A percentile compares a stretch with the other conserved stretches of the same genome.
These are phyloP conservation scores for Girardinus metallicus DNA, from an alignment of 2,797 vertebrate species.

Conservation along the genomic window DNA sequence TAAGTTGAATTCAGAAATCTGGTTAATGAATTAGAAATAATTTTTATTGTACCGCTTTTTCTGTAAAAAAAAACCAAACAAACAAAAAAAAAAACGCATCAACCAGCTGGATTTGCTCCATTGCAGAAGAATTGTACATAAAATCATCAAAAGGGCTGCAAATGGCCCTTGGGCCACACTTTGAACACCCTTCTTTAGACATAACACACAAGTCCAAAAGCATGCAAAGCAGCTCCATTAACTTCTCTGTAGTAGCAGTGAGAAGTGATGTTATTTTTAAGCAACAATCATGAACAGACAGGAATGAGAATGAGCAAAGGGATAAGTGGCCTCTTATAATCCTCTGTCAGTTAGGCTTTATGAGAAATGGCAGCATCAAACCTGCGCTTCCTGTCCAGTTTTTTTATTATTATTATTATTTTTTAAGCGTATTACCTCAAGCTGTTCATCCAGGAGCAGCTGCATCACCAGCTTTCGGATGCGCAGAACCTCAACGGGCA, in stretches of 20 bases:
- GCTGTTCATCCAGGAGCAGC: slow-evolving; percentile 93
- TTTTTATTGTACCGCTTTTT: not conserved
- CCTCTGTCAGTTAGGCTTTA: slow-evolving; percentile 40
- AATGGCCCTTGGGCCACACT: not conserved
- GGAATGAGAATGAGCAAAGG: slow-evolving; percentile 37
- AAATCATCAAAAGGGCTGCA: not conserved
- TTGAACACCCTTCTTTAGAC: not conserved
- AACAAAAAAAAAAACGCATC: not conserved
- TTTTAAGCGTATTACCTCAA: slow-evolving; percentile 84
- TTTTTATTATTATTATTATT: not conserved
- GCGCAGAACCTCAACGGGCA: slow-evolving; percentile 84
- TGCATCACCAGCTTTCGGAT: slow-evolving; percentile 88
- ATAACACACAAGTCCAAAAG: slow-evolving; percentile 5
- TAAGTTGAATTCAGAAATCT: not conserved
- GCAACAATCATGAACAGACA: slow-evolving; percentile 40
- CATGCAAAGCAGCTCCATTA: slow-evolving; percentile 13
- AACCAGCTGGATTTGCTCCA: not conserved
- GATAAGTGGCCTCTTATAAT: slow-evolving; percentile 59
- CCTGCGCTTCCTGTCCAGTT: slow-evolving; percentile 16
- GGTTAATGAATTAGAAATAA: not conserved
- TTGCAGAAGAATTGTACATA: not conserved
- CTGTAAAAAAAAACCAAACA: too few relatives aligned
- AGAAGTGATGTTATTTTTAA: slow-evolving; percentile 49
- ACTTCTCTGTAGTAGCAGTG: slow-evolving; percentile 25
- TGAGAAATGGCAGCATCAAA: slow-evolving; percentile 39